Evolutionary conservation across 2,113 vertebrate genomes (phyloP).

Genomic region (Chaetura pelagica): DNA sequence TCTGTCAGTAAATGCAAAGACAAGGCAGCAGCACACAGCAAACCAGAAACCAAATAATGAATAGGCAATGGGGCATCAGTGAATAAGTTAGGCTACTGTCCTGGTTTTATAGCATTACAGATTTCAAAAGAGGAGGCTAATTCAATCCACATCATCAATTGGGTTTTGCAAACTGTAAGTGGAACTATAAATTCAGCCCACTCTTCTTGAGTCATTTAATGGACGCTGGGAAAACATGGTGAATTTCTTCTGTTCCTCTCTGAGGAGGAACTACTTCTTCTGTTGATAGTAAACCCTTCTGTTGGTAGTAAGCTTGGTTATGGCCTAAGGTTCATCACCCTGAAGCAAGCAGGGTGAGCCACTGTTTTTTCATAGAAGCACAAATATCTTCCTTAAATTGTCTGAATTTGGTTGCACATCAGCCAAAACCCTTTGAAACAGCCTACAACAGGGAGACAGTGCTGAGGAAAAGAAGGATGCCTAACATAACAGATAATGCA

Average conservation of each 20-base stretch:
- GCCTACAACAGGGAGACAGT: not conserved
- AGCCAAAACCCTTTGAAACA: not conserved
- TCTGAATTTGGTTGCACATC: not conserved
- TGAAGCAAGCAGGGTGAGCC: not conserved
- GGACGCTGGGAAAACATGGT: not conserved
- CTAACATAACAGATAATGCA: not conserved
- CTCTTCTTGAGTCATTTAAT: not conserved
- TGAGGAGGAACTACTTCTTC: not conserved
- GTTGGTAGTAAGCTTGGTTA: not conserved
- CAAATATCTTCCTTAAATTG: not conserved
- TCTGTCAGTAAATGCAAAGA: not conserved
- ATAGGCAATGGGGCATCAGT: not conserved
- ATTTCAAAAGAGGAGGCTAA: not conserved
- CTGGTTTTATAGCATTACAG: not conserved
- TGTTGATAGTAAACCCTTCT: too few species aligned
- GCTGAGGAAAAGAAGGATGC: not conserved
- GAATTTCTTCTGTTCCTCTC: not conserved
- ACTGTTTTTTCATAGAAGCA: not conserved
- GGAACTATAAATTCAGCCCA: not conserved
- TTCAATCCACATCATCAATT: not conserved
- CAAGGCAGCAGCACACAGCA: not conserved
- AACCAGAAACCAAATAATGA: slow-evolving; percentile 14
- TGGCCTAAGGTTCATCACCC: not conserved
- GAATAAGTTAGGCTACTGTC: not conserved
- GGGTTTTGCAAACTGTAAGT: not conserved